phyloP scores from a whole-genome alignment of 2,113 vertebrate genomes.

The Numida meleagris region DNA sequence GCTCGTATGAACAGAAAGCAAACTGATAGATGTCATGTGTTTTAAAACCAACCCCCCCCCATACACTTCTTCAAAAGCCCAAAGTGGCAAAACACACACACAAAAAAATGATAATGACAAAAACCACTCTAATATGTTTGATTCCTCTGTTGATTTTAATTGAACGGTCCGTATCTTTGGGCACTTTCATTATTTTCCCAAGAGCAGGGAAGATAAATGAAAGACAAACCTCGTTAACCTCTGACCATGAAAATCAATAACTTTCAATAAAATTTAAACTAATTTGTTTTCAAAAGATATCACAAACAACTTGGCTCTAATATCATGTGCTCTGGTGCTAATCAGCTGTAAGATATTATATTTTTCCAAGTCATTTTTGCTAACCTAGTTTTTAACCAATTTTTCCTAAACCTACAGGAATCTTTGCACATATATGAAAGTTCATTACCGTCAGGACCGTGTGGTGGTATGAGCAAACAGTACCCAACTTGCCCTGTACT shows the following conservation, averaged over 20 bases:
- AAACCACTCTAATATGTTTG: background rate
- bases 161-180: slow-evolving; percentile 65
- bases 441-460: background rate
- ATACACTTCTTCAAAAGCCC: slow-evolving; percentile 4
- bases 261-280: slow-evolving; percentile 83
- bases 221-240: slow-evolving; percentile 82
- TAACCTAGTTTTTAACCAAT: background rate
- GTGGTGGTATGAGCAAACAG: background rate
- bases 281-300: slow-evolving; percentile 83
- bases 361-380: background rate
- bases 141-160: slow-evolving; percentile 69
- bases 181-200: slow-evolving; percentile 66
- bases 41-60: background rate
- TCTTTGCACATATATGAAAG: background rate
- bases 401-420: background rate
- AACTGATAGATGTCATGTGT: background rate
- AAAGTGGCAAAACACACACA: background rate
- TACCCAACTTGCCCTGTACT: background rate
- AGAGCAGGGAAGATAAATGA: slow-evolving; percentile 60
- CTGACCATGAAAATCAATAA: slow-evolving; percentile 85
- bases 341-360: background rate
- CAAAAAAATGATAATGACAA: background rate
- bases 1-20: background rate
- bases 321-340: background rate
- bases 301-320: background rate